Base-by-base conservation (phyloP, 1,140 invertebrate species). In the Drosophila lacteicornis region DNA sequence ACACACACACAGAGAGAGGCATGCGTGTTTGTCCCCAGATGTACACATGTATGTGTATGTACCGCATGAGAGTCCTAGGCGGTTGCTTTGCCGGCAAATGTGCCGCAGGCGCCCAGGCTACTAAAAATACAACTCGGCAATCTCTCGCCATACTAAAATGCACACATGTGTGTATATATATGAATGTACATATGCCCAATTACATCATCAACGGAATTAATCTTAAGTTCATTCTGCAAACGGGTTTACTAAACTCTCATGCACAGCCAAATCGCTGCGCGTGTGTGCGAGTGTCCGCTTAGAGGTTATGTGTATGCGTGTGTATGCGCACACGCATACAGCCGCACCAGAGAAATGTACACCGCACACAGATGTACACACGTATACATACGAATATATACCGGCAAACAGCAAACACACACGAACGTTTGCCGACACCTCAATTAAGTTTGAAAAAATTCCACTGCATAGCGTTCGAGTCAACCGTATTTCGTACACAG, bases 201-300 rank as follows among this genome's bases (percentile, higher is more conserved):
- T 85, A 85, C 82, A 85, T 85, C 82, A 85, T 86, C 82, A 51
- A 57, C 84, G 51, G 49, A 79, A 71, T 85, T 75, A 65, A 82
- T 78, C 49, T 81, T 67, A 53, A 69, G 79, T 82, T 82, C 53
- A 60, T 85, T 82, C 62, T 62, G 65, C 61, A 85, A 85, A 85
- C 82, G 75, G 75, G 82, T 85, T 85, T 85, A 86, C 68, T 62
- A 55, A 69, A 78, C 80, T 82, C 58, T 62, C 70, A 76, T 59
- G 61, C 55, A 60, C 49, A 51, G 15, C 63, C 53, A 40, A 33
- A 53, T 58, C 22, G 33, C 42, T 30, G 40, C 36, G 50, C 27
- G 50, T 30, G 49, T 49, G 47, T 55, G 22, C 45, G 66, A 43
- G 33, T 46, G 62, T 69, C 61, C 69, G 60, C 27, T 56, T 59